These are phyloP conservation scores for Alauda arvensis DNA, from an alignment of 2,797 vertebrate genomes.

Conservation along the genomic window DNA sequence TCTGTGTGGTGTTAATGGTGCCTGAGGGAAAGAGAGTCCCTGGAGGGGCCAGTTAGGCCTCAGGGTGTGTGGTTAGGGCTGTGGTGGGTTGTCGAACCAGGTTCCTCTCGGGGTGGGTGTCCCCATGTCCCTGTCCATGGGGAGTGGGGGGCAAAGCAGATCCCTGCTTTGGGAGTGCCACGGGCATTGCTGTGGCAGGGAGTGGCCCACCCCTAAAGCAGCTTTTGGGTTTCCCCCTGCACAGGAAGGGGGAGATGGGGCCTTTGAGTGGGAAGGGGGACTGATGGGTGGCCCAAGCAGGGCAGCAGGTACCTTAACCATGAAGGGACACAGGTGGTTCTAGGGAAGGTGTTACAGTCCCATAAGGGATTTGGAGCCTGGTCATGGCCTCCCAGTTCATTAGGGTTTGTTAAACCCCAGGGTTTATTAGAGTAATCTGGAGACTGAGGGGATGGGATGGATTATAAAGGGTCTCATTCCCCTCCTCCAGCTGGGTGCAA, in stretches of 20 bases:
- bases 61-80: not conserved
- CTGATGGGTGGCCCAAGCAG: not conserved
- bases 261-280: too few relatives aligned
- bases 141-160: not conserved
- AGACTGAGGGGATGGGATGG: not conserved
- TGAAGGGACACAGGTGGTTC: not conserved
- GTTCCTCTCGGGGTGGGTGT: not conserved
- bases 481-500: fast-evolving
- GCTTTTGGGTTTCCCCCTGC: not conserved
- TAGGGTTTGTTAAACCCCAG: not conserved
- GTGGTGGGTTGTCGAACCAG: not conserved
- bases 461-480: not conserved
- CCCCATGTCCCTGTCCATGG: fast-evolving
- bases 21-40: not conserved
- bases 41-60: not conserved
- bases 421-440: not conserved
- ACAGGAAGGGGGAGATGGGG: too few relatives aligned
- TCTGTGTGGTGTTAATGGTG: not conserved
- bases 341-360: not conserved
- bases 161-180: too few relatives aligned
- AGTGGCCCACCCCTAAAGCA: too few relatives aligned
- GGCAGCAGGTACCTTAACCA: not conserved
- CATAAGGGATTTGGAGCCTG: fast-evolving
- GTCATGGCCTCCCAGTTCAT: not conserved
- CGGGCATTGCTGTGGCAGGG: not conserved